These are phyloP conservation scores for Tortricodes alternella DNA, from an alignment of 2,888 invertebrate species.

Conservation along the genomic window DNA sequence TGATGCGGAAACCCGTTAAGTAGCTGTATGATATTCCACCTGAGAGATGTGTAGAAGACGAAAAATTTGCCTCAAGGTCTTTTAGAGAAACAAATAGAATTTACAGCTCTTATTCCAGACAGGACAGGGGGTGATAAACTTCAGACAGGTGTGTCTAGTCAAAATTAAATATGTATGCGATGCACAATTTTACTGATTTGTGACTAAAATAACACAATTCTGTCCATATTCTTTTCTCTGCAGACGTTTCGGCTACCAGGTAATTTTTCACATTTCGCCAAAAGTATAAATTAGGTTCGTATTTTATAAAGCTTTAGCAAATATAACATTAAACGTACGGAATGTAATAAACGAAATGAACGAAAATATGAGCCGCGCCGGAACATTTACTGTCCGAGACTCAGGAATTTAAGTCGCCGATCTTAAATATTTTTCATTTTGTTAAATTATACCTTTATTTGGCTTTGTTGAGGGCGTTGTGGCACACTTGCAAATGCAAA, in stretches of 20 bases:
- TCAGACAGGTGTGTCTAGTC: too few relatives aligned
- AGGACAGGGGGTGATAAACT: background rate
- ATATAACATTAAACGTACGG: background rate
- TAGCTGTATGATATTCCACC: background rate
- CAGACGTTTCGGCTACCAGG: too few relatives aligned
- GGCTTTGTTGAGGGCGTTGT: background rate
- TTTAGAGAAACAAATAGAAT: background rate
- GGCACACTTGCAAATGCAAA: too few relatives aligned
- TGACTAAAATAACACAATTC: too few relatives aligned
- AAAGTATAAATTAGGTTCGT: too few relatives aligned
- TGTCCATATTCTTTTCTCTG: too few relatives aligned
- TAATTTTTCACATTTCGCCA: too few relatives aligned
- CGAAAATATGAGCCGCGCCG: background rate
- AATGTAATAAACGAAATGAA: conserved; percentile 13
- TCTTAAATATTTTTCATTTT: background rate
- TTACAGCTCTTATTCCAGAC: background rate
- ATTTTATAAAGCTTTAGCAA: background rate
- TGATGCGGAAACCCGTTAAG: conserved; percentile 7
- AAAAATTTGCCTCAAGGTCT: conserved; percentile 5
- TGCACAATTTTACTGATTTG: too few relatives aligned
- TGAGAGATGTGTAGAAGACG: conserved; percentile 1
- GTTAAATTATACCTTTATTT: background rate
- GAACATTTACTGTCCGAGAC: background rate
- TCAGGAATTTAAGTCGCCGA: background rate
- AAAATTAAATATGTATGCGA: too few relatives aligned